phyloP scores from a whole-genome alignment of 2,888 invertebrate species.

The Monochamus alternatus region DNA sequence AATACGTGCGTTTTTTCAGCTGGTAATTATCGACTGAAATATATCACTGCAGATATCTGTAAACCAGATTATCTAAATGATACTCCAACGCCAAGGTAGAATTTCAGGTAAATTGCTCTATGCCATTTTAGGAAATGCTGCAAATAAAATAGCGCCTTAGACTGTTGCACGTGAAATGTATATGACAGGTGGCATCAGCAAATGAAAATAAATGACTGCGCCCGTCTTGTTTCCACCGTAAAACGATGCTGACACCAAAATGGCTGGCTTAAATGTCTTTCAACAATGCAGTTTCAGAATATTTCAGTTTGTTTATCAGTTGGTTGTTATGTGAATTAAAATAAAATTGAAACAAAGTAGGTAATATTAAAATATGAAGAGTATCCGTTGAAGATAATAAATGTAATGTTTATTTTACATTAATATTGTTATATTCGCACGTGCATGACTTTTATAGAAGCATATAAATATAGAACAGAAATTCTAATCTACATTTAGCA shows the following conservation, averaged over 20 bases:
- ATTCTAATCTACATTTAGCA: too few species aligned
- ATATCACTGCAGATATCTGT: neutral
- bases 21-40: too few species aligned
- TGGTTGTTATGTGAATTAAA: too few species aligned
- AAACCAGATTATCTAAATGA: neutral
- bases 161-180: constrained; percentile 8
- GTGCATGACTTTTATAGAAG: too few species aligned
- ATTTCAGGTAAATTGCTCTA: constrained; percentile 5
- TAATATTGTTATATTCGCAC: too few species aligned
- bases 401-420: too few species aligned
- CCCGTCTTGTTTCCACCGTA: neutral
- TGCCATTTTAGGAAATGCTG: neutral
- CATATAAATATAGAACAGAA: too few species aligned
- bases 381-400: too few species aligned
- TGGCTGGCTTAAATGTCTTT: constrained; percentile 4
- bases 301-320: neutral
- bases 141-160: neutral
- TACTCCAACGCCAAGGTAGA: neutral
- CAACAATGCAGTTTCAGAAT: neutral
- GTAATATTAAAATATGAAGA: too few species aligned
- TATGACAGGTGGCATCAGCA: constrained; percentile 10
- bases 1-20: too few species aligned
- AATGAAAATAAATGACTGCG: constrained; percentile 10
- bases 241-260: constrained; percentile 7
- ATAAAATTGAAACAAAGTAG: too few species aligned